Evolutionary conservation across 2,888 invertebrate genomes (phyloP).

Genomic region (Corbicula japonica): DNA sequence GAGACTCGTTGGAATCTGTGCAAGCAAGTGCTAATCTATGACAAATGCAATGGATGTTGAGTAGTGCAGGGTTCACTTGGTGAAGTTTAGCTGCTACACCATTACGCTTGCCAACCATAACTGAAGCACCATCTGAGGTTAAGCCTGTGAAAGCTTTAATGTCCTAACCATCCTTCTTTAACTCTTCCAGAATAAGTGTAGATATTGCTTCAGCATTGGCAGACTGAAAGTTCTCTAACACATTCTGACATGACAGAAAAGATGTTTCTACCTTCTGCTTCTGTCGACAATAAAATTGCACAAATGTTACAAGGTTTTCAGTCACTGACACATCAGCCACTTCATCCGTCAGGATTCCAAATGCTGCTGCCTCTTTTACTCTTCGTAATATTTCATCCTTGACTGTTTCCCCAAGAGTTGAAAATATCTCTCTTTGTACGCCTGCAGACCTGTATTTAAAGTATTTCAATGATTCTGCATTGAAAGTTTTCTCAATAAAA

Average conservation of each 20-base stretch:
- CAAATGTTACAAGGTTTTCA: constrained; percentile 31
- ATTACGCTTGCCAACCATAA: constrained; percentile 28
- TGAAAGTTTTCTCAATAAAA: constrained; percentile 30
- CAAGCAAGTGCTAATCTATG: constrained; percentile 62
- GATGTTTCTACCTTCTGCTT: constrained; percentile 14
- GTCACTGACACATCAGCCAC: constrained; percentile 38
- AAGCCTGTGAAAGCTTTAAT: constrained; percentile 17
- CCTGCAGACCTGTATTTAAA: constrained; percentile 41
- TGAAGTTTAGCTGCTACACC: constrained; percentile 26
- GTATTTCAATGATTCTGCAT: constrained; percentile 34
- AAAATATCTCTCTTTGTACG: constrained; percentile 32
- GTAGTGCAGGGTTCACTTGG: constrained; percentile 13
- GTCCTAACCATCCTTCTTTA: constrained; percentile 1
- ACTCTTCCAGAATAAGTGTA: constrained; percentile 11
- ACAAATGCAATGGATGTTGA: constrained; percentile 62
- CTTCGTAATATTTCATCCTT: constrained; percentile 16
- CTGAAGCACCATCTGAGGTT: constrained; percentile 40
- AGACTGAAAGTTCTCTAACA: constrained; percentile 1
- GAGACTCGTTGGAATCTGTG: constrained; percentile 37
- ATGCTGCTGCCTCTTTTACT: constrained; percentile 32
- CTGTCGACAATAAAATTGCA: constrained; percentile 15
- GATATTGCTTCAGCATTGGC: constrained; percentile 39
- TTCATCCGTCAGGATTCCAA: constrained; percentile 45
- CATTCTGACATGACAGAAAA: constrained; percentile 38
- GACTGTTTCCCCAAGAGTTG: constrained; percentile 23